Base-by-base conservation (phyloP, 1,140 invertebrate genomes). In the Dolichoris vasculosae region DNA sequence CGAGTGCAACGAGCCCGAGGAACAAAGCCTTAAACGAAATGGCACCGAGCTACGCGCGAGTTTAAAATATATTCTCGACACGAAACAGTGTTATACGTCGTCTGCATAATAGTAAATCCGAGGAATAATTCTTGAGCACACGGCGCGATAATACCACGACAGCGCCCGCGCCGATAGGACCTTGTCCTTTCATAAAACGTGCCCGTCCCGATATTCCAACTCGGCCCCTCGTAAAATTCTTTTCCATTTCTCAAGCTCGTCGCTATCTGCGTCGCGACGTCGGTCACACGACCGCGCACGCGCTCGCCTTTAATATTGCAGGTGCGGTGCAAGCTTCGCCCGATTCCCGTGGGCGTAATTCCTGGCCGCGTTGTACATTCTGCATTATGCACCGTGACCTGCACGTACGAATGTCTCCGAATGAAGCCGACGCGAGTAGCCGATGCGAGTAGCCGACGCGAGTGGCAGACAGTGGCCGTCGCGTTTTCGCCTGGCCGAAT, bases 201-300 rank as follows among this genome's bases (percentile, higher is more conserved):
- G 71, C 71, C 40, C 71, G 7, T 30, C 40, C 40, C 26, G 71
- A 75, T 75, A 75, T 48, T 75, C 23, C 71, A 11, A 32, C 43
- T 23, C 23, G 20, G 30, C 11, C 38, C 26, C 51, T 83, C 40
- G 73, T 83, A 76, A 83, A 83, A 75, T 76, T 83, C 80, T 76
- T 75, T 63, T 40, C 40, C 80, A 6, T 13, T 59, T 6, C 40
- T 35, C 13, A 13, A n/a, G n/a, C 26, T 8, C 40, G 9, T 48
- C 43, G n/a, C 40, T 48, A n/a, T 15, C 73, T 71, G 55, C 32
- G 63, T 32, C 43, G n/a, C 0, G 26, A 46, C 30, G 76, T 23
- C 48, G 20, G 48, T 59, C 35, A 59, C 23, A 35, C 15, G 23
- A 30, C 13, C 23, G n/a, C 43, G 67, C 23, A 59, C 26, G 48